Evolutionary conservation across 2,888 invertebrate species (phyloP).

Genomic region (Drosophila borborema): DNA sequence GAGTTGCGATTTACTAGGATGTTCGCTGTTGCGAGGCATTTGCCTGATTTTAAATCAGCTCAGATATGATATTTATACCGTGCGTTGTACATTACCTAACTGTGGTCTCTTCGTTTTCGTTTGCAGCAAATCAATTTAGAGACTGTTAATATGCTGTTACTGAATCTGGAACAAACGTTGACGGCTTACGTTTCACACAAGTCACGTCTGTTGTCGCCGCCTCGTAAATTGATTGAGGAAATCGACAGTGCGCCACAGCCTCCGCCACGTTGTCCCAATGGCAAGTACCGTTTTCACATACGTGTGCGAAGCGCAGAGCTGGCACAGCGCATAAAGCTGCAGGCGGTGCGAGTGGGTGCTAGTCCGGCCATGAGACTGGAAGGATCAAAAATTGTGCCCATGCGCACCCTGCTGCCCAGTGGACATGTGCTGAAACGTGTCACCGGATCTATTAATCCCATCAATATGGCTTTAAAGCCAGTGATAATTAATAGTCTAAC

Average conservation of each 20-base stretch:
- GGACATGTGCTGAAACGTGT: conserved; percentile 75
- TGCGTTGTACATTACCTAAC: not conserved
- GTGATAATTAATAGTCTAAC: conserved; percentile 66
- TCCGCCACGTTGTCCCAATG: conserved; percentile 88
- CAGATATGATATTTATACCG: not conserved
- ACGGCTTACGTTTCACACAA: conserved; percentile 95
- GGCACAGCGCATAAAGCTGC: conserved; percentile 80
- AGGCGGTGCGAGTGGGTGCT: conserved; percentile 84
- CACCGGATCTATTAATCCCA: conserved; percentile 77
- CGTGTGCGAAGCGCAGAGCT: conserved; percentile 85
- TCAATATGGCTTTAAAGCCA: conserved; percentile 69
- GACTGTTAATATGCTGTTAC: conserved; percentile 88
- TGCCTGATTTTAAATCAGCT: conserved; percentile 77
- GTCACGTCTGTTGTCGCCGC: conserved; percentile 90
- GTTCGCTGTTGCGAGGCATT: conserved; percentile 85
- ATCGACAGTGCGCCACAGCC: conserved; percentile 87
- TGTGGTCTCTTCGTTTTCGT: not conserved
- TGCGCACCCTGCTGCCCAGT: conserved; percentile 67
- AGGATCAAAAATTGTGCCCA: conserved; percentile 83
- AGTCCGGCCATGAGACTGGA: conserved; percentile 85
- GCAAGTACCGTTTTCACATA: conserved; percentile 88
- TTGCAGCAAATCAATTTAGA: conserved; percentile 88
- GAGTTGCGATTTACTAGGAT: conserved; percentile 77
- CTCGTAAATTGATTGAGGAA: conserved; percentile 90
- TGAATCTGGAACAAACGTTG: conserved; percentile 89